These are phyloP conservation scores for Corynorhinus townsendii DNA, from an alignment of 2,113 vertebrate species.

Conservation along the genomic window DNA sequence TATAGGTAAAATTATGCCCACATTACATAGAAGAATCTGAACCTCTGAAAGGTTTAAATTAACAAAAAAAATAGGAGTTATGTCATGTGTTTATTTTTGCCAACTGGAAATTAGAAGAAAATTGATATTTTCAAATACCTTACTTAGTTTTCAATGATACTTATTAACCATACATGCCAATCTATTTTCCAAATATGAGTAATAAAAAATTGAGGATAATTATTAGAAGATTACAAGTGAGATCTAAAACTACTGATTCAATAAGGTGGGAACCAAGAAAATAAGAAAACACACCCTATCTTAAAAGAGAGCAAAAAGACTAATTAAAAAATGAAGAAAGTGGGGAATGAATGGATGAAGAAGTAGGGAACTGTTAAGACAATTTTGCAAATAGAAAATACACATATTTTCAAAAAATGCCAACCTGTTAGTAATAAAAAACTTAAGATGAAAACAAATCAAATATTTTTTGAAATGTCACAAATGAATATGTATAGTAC, in stretches of 20 bases:
- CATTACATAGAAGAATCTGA: background rate
- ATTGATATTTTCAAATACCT: background rate
- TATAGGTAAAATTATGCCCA: background rate
- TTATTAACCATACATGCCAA: background rate
- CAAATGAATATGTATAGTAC: background rate
- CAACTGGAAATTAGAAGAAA: background rate
- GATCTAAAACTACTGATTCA: background rate
- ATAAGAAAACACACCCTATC: background rate
- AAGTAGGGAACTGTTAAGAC: background rate
- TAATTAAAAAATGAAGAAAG: background rate
- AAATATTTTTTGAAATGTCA: background rate
- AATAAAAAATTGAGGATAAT: background rate
- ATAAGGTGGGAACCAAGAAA: background rate
- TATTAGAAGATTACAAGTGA: background rate
- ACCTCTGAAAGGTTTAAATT: background rate
- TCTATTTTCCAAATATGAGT: background rate
- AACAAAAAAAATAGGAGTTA: background rate
- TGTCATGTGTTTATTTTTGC: background rate
- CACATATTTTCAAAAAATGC: background rate
- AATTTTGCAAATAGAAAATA: background rate
- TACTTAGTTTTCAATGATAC: background rate
- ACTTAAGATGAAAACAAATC: background rate
- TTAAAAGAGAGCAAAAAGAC: background rate
- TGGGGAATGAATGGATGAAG: background rate
- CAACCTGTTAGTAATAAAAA: background rate